Evolutionary conservation across 23 tunicate genomes (phyloP).

Genomic region (Aplidium turbinatum): DNA sequence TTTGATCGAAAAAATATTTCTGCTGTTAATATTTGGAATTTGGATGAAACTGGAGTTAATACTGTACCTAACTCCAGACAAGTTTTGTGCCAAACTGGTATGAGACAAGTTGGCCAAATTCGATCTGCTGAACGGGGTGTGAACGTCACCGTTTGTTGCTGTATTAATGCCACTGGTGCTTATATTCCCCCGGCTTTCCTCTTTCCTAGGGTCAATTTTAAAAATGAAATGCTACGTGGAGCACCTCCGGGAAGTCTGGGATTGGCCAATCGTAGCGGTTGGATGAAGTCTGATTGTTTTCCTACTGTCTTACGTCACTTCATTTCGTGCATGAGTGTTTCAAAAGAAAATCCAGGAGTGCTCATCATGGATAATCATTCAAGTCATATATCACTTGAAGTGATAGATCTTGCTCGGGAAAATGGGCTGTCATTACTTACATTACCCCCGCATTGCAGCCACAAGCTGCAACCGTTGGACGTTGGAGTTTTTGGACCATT

Average conservation of each 20-base stretch:
- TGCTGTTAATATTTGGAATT: constrained; percentile 29
- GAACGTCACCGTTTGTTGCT: constrained; percentile 37
- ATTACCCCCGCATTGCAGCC: constrained; percentile 58
- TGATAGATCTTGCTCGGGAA: constrained; percentile 18
- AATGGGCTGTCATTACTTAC: constrained; percentile 43
- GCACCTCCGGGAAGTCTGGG: constrained; percentile 18
- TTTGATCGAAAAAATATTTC: constrained; percentile 1
- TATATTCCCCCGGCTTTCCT: constrained; percentile 28
- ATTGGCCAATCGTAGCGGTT: constrained; percentile 1
- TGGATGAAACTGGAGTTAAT: constrained; percentile 52
- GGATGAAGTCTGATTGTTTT: constrained; percentile 8
- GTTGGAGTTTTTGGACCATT: constrained; percentile 55
- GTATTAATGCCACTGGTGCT: constrained; percentile 34
- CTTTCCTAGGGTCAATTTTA: no score
- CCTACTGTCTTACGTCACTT: constrained; percentile 29
- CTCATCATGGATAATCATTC: constrained; percentile 33
- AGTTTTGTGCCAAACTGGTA: constrained; percentile 19
- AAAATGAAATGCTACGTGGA: neutral
- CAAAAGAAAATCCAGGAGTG: constrained; percentile 31
- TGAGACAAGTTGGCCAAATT: constrained; percentile 44
- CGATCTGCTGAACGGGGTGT: constrained; percentile 42
- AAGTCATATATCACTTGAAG: constrained; percentile 30
- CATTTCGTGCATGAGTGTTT: constrained; percentile 29
- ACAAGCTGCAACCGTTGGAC: constrained; percentile 48
- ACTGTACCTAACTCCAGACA: constrained; percentile 25